Base-by-base conservation (phyloP, 2,888 invertebrate genomes). In the Phoenoteleia sp. region DNA sequence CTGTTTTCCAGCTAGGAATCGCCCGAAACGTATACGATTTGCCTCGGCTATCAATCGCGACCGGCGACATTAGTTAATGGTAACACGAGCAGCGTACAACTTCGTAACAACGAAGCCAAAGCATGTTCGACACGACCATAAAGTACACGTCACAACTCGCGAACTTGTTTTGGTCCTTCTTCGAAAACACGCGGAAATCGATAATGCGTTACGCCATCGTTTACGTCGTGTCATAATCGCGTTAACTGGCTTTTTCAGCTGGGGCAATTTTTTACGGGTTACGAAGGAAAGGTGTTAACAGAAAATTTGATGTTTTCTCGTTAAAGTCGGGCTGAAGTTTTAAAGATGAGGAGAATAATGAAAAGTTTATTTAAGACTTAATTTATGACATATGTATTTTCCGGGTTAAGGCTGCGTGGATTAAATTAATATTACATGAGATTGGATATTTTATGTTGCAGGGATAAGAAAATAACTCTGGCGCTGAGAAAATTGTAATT, bases 91-190 rank as follows among this genome's bases (percentile, higher is more conserved):
- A 87, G 86, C 85, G 86, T 89, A 91, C 91, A 92, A 90, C 88
- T 90, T 87, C 87, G 91, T 91, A 90, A 91, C 91, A 88, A 84
- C 82, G 87, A 87, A 87, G 82, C 88, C 76, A 54, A 86, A 67
- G 72, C 89, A 80, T 91, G 91, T 91, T 89, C 88, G 88, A 91
- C 90, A 90, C 89, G 91, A 89, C 88, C 89, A 88, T 92, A 92
- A 91, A 92, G 89, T 91, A 90, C 87, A 79, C 86, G 88, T 89
- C 88, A 84, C 89, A 69, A 45, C 71, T 83, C 45, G 72, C 84
- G 56, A 66, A 58, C 67, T 80, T 66, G 74, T 77, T 76, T 82
- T 77, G 52, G 27, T 67, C 47, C 71, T 76, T 77, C 58, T 52
- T 58, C 36, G 36, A 74, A 64, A 79, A 74, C 72, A 42, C 42